phyloP scores from a whole-genome alignment of 2,113 vertebrate species.

The Myanophis thanlyinensis region DNA sequence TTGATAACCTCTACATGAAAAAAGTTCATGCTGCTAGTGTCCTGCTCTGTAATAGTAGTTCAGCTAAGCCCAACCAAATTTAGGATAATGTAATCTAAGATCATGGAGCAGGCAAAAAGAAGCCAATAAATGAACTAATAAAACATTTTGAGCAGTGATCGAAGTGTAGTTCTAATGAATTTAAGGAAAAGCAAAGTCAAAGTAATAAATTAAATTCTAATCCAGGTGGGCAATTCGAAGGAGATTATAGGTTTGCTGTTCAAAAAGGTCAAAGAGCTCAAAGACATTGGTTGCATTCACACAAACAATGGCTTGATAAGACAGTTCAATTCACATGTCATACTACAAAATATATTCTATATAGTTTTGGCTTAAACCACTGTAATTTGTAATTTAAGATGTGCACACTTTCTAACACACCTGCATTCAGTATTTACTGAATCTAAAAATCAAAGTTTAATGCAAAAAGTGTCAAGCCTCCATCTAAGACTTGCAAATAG shows the following conservation, averaged over 20 bases:
- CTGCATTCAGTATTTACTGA: neutral
- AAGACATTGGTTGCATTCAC: neutral
- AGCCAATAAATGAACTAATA: neutral
- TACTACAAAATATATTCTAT: neutral
- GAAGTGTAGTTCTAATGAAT: neutral
- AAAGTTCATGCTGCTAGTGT: neutral
- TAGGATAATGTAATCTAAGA: neutral
- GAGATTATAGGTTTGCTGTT: neutral
- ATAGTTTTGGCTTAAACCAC: neutral
- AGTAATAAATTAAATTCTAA: neutral
- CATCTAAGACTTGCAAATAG: neutral
- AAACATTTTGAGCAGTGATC: neutral
- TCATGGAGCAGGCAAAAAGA: no score
- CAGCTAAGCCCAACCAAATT: neutral
- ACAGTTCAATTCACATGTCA: neutral
- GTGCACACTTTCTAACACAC: neutral
- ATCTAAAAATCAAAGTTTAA: neutral
- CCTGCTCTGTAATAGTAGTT: neutral
- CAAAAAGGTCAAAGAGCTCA: neutral
- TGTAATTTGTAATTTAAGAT: neutral
- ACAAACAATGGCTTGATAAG: neutral
- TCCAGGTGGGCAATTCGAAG: neutral
- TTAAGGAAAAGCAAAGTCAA: no score
- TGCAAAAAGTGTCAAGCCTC: neutral
- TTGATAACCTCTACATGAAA: neutral